Evolutionary conservation across 2,113 vertebrate species (phyloP), one percentile per base, ranked within the genome.

Genomic region (Amazona vittata): DNA sequence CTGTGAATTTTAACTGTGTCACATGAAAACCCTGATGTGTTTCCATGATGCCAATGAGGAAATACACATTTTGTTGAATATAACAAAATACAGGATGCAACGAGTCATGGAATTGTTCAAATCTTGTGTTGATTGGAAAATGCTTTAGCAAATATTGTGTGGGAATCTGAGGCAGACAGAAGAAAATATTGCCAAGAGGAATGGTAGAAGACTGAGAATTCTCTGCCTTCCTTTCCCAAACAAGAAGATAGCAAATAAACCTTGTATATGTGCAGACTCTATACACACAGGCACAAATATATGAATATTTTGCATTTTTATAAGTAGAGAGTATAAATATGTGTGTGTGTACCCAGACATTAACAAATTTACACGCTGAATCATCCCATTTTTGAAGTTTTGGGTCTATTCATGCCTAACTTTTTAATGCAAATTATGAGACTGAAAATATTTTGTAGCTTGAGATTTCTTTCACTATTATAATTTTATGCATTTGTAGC

Each of bases 31-130:
- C 15, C 47, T 67, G 43, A 64, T 73, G 78, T 71, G 28, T 46
- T 93, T 81, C 62, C 4, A 0, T 84, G 89, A 84, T 82, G 89
- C 41, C 83, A 71, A 33, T 29, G 33, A 95, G 41, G 37, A 94
- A 85, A 83, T 31, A 82, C 5, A 73, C 18, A 43, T 95, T 91
- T 89, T 96, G 67, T 57, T 74, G 41, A 82, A 94, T 83, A 88
- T 73, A 96, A 96, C 43, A 46, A 90, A 93, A 94, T 80, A 74
- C 35, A 77, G 63, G 68, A 92, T 83, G 50, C 53, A 92, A 93
- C 3, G 4, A 93, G 39, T 90, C 77, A 59, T 80, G 43, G 47
- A 94, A 85, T 47, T 83, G 49, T 89, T 88, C 82, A 89, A 52
- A 55, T 83, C 57, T 89, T 3, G 5, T 50, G 39, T 73, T 76